Conservation (phyloP, 2,797 vertebrate genomes). For the Acanthiza pusilla region DNA sequence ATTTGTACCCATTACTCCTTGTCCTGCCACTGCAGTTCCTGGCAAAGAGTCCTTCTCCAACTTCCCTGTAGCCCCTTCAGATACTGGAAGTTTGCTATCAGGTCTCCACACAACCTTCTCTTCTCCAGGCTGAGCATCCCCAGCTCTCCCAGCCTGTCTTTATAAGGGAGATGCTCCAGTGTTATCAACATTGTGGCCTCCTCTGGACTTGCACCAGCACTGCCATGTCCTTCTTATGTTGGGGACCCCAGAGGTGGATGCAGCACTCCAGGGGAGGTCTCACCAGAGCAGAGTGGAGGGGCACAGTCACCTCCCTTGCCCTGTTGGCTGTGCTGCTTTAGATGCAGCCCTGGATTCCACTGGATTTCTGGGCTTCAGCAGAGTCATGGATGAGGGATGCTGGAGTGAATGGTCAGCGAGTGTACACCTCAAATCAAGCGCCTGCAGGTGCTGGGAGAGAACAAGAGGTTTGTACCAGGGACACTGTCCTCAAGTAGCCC, state of each 20-base stretch:
- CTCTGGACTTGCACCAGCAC: not conserved
- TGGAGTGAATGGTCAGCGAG: fast-evolving
- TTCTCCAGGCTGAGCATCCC: not conserved
- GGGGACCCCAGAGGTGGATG: not conserved
- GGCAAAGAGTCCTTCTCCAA: not conserved
- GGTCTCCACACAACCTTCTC: not conserved
- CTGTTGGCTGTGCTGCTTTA: not conserved
- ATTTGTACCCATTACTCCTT: not conserved
- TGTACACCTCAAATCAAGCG: fast-evolving
- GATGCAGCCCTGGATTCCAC: not conserved
- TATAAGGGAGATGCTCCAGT: not conserved
- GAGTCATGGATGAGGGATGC: fast-evolving
- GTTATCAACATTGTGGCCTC: not conserved
- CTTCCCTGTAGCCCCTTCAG: not conserved
- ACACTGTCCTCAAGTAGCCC: not conserved
- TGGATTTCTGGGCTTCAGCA: not conserved
- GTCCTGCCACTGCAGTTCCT: fast-evolving
- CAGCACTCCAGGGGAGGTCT: not conserved
- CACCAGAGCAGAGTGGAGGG: not conserved
- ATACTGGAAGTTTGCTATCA: not conserved
- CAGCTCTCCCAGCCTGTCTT: not conserved
- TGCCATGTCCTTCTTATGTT: not conserved
- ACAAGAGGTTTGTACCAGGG: fast-evolving
- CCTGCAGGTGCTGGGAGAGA: not conserved
- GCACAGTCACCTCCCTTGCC: not conserved